phyloP scores from a whole-genome alignment of 2,888 invertebrate species.

The Ormyrus pomaceus region DNA sequence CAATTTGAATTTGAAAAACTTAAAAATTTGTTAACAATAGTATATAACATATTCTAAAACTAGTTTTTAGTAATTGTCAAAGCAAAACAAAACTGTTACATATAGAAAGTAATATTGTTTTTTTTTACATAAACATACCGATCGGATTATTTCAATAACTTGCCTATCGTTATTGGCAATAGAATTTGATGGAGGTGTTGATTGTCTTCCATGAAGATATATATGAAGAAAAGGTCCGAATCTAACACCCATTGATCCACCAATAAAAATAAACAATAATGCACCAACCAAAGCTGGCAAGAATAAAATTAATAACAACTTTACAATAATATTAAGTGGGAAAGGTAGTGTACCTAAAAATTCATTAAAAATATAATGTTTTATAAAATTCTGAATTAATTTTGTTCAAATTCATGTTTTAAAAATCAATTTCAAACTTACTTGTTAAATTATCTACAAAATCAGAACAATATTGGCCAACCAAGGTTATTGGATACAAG shows the following conservation, averaged over 20 bases:
- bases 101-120: background rate
- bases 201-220: conserved; percentile 45
- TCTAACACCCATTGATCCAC: conserved; percentile 62
- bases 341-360: conserved; percentile 61
- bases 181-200: conserved; percentile 1
- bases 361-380: conserved; percentile 32
- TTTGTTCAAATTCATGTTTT: background rate
- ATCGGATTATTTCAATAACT: conserved; percentile 42
- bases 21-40: background rate
- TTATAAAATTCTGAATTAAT: background rate
- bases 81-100: background rate
- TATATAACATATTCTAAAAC: background rate
- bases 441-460: conserved; percentile 66
- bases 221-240: conserved; percentile 62
- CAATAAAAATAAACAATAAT: conserved; percentile 57
- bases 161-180: conserved; percentile 30
- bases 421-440: conserved; percentile 54
- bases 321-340: conserved; percentile 47
- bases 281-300: conserved; percentile 54
- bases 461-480: conserved; percentile 60
- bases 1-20: background rate
- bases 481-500: conserved; percentile 61
- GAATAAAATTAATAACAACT: conserved; percentile 53
- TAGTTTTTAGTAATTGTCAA: too few relatives aligned
- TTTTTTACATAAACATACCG: background rate